A percentile compares a stretch with the other conserved stretches of the same genome.
Evolutionary conservation across 2,113 vertebrate genomes (phyloP).

Genomic region (Gobio gobio): DNA sequence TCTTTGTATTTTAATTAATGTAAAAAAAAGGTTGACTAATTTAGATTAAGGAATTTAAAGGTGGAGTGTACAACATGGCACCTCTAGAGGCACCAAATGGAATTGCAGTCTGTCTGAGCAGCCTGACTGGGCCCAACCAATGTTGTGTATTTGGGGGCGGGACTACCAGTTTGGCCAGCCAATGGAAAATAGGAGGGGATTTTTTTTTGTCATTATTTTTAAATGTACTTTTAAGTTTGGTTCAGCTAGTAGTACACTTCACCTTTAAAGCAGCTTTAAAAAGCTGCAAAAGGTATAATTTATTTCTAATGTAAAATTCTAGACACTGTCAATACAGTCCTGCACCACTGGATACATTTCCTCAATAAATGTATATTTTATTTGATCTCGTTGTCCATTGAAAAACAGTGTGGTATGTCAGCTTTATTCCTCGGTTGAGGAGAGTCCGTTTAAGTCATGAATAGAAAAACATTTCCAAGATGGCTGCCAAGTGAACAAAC

Average conservation of each 20-base stretch:
- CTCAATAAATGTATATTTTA: conserved; percentile 31
- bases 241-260: not conserved
- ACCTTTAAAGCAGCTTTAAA: not conserved
- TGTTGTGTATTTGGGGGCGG: not conserved
- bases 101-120: not conserved
- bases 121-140: not conserved
- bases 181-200: not conserved
- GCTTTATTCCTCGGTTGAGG: conserved; percentile 11
- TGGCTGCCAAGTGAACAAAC: not conserved
- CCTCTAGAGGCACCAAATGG: not conserved
- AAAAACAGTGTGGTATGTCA: not conserved
- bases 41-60: not conserved
- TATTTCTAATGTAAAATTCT: conserved; percentile 35
- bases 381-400: not conserved
- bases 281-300: conserved; percentile 2
- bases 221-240: not conserved
- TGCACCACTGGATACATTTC: conserved; percentile 10
- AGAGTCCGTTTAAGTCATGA: conserved; percentile 43
- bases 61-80: not conserved
- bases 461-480: not conserved
- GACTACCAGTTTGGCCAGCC: not conserved
- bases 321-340: conserved; percentile 3
- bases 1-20: not conserved
- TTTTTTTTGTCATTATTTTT: not conserved
- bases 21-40: not conserved